Evolutionary conservation across 2,888 invertebrate genomes (phyloP).

Genomic region (Limulus polyphemus): DNA sequence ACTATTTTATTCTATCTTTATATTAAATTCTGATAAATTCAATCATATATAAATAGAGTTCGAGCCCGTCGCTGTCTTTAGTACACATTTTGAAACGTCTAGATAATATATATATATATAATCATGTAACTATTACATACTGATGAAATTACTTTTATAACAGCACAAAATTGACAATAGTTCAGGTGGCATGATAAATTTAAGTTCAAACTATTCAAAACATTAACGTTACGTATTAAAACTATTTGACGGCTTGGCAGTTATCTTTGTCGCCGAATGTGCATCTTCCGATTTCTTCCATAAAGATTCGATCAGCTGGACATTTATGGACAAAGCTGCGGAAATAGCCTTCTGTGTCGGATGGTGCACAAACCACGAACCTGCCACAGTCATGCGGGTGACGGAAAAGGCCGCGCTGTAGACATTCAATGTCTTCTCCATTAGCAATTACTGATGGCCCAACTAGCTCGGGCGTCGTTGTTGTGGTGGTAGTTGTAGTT

Average conservation of each 20-base stretch:
- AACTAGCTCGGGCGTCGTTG: constrained; percentile 10
- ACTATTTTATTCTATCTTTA: too few relatives aligned
- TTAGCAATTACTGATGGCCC: constrained; percentile 37
- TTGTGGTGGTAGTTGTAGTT: constrained; percentile 5
- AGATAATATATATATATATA: too few relatives aligned
- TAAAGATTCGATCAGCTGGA: constrained; percentile 28
- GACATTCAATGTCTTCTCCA: constrained; percentile 60
- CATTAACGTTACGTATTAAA: too few relatives aligned
- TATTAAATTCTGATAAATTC: too few relatives aligned
- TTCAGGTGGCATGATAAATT: too few relatives aligned
- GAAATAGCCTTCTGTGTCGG: constrained; percentile 16
- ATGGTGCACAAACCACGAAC: constrained; percentile 72
- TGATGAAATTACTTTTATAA: too few relatives aligned
- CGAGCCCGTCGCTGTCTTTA: too few relatives aligned
- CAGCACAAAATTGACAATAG: too few relatives aligned
- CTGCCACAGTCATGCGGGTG: constrained; percentile 81
- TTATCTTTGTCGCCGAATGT: constrained; percentile 25
- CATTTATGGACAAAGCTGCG: constrained; percentile 26
- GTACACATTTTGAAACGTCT: too few relatives aligned
- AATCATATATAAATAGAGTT: too few relatives aligned
- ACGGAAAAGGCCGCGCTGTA: constrained; percentile 80
- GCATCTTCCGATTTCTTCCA: constrained; percentile 27
- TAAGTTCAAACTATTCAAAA: too few relatives aligned
- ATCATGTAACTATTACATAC: too few relatives aligned
- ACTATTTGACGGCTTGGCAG: constrained; percentile 11